phyloP scores from a whole-genome alignment of 2,888 invertebrate genomes.

The Trachelus troglodyta region DNA sequence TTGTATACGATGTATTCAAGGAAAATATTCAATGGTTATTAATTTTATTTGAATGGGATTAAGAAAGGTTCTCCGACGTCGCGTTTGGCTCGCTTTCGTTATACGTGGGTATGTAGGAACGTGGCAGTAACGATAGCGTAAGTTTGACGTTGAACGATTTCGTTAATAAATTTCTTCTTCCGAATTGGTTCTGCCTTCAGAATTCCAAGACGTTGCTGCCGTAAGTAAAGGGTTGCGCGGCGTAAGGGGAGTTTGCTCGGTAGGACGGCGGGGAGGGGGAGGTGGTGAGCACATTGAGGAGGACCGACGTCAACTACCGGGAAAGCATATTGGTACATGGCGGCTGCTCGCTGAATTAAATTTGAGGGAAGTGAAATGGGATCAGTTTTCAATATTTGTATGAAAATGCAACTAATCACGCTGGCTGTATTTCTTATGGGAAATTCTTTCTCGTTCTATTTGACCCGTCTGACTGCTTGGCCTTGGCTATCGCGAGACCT shows the following conservation, averaged over 20 bases:
- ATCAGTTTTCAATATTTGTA: slow-evolving; percentile 60
- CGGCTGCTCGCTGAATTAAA: slow-evolving; percentile 53
- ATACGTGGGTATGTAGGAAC: no score
- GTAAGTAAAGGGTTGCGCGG: no score
- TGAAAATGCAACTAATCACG: slow-evolving; percentile 59
- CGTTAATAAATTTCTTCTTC: slow-evolving; percentile 7
- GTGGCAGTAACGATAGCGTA: background rate
- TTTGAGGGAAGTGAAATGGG: slow-evolving; percentile 54
- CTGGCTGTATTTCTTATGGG: slow-evolving; percentile 14
- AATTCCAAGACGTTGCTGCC: background rate
- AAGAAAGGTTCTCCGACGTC: no score
- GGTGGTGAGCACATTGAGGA: background rate
- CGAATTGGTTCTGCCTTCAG: slow-evolving; percentile 4
- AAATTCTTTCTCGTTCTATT: background rate
- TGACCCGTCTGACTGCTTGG: background rate
- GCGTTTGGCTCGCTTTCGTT: no score
- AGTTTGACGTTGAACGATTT: slow-evolving; percentile 7
- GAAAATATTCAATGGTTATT: no score
- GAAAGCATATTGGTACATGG: slow-evolving; percentile 50
- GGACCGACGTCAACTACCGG: background rate
- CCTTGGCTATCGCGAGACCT: background rate
- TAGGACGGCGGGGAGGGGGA: background rate
- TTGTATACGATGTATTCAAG: no score
- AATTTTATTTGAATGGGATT: no score
- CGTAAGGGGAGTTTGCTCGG: background rate